Evolutionary conservation across 2,113 vertebrate genomes (phyloP), one percentile per base, ranked within the genome.

Genomic region (Setophaga kirtlandii): DNA sequence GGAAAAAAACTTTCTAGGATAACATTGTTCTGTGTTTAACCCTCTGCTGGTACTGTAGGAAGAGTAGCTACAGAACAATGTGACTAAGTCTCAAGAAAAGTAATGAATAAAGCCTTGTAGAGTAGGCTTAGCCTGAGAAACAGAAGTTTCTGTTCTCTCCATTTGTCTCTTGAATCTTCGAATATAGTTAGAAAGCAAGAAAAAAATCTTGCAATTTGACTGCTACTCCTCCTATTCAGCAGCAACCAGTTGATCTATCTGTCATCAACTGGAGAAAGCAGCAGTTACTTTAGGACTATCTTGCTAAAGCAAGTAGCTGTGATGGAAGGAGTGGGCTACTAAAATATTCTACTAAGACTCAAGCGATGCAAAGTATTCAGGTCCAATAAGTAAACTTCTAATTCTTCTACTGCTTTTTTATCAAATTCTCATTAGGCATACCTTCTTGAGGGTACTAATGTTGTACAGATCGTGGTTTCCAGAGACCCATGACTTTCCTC

Each of bases 371-470:
- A 50, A 89, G 64, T 42, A 83, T 25, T 81, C n/a, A 64, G 50
- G 25, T 60, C 33, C 74, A 90, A 28, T 17, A 60, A 49, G 8
- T 33, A 8, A 30, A 64, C 33, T 30, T 47, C 7, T 47, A 6
- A 10, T 56, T 70, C 64, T 76, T 33, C 41, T 30, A 60, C 6
- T 44, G 11, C 6, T 78, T 81, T 84, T 77, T 93, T 7, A 60
- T 42, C 50, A 47, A 49, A 73, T 69, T 83, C 84, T 92, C 10
- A 81, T 80, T 94, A 77, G 96, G 39, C 93, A 82, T 95, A 81
- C 91, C 91, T 8, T 28, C 4, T 21, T 56, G 25, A 30, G 33
- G 15, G 13, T 67, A 11, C 1, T 24, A 4, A 6, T 50, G 42
- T 1, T 15, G 62, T 10, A 78, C 87, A 33, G 42, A 6, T 53